Conservation (phyloP, 2,797 vertebrate genomes). For the Tenualosa ilisha region DNA sequence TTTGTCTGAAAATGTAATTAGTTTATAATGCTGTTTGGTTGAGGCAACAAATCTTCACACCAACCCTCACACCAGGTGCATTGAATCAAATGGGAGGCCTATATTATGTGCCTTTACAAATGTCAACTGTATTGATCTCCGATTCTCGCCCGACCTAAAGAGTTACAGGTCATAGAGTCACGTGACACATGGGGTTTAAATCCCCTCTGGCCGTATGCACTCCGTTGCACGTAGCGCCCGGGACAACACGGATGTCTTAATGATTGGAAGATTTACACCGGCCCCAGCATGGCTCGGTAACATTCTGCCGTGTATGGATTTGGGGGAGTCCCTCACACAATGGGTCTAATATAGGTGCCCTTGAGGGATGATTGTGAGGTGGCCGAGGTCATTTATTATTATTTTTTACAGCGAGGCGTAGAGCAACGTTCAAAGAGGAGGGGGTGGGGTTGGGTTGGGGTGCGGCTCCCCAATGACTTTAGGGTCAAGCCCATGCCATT, state of each 20-base stretch:
- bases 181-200: conserved; percentile 62
- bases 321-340: conserved; percentile 78
- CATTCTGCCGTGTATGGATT: conserved; percentile 72
- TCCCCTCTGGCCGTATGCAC: conserved; percentile 51
- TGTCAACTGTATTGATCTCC: conserved; percentile 9
- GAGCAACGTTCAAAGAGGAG: conserved; percentile 44
- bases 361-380: conserved; percentile 70
- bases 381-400: conserved; percentile 71
- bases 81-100: background rate
- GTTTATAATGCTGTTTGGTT: background rate
- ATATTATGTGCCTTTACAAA: background rate
- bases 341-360: conserved; percentile 78
- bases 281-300: conserved; percentile 63
- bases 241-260: conserved; percentile 57
- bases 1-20: no score
- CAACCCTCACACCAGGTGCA: background rate
- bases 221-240: conserved; percentile 38
- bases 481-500: conserved; percentile 75
- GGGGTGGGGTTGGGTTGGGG: conserved; percentile 66
- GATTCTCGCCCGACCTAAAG: conserved; percentile 24
- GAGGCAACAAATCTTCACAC: background rate
- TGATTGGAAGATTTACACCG: conserved; percentile 67
- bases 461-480: conserved; percentile 80
- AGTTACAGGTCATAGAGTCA: conserved; percentile 58
- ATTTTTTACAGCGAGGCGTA: conserved; percentile 59